phyloP scores from a whole-genome alignment of 2,888 invertebrate species.

The Nineta flava region DNA sequence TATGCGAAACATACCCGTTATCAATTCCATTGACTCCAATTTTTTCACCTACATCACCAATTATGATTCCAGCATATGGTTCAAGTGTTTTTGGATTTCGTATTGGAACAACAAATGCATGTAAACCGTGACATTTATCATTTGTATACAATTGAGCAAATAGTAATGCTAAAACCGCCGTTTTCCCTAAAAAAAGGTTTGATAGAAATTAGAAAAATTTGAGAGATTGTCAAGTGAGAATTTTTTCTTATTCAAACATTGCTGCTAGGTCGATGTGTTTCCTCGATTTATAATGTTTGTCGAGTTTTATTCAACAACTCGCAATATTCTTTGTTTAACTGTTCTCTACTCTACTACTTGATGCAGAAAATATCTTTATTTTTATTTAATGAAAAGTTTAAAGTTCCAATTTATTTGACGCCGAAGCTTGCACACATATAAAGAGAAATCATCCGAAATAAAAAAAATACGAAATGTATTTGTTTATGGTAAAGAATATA shows the following conservation, averaged over 20 bases:
- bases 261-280: too few relatives aligned
- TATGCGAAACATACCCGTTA: constrained; percentile 50
- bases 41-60: constrained; percentile 90
- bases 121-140: constrained; percentile 66
- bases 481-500: too few relatives aligned
- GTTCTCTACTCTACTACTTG: too few relatives aligned
- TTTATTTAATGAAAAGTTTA: too few relatives aligned
- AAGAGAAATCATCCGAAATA: too few relatives aligned
- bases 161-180: constrained; percentile 70
- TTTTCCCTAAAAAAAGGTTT: constrained; percentile 40
- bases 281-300: too few relatives aligned
- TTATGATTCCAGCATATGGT: constrained; percentile 67
- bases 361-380: too few relatives aligned
- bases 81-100: constrained; percentile 59
- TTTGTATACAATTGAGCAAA: constrained; percentile 83
- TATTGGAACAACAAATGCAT: constrained; percentile 78
- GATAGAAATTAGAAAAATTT: background rate
- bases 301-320: too few relatives aligned
- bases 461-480: too few relatives aligned
- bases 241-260: background rate
- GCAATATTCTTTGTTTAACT: too few relatives aligned
- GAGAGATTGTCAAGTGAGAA: background rate
- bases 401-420: too few relatives aligned
- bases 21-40: constrained; percentile 82
- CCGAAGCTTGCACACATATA: too few relatives aligned